Evolutionary conservation across 2,888 invertebrate species (phyloP).

Genomic region (Augochlorella aurata): DNA sequence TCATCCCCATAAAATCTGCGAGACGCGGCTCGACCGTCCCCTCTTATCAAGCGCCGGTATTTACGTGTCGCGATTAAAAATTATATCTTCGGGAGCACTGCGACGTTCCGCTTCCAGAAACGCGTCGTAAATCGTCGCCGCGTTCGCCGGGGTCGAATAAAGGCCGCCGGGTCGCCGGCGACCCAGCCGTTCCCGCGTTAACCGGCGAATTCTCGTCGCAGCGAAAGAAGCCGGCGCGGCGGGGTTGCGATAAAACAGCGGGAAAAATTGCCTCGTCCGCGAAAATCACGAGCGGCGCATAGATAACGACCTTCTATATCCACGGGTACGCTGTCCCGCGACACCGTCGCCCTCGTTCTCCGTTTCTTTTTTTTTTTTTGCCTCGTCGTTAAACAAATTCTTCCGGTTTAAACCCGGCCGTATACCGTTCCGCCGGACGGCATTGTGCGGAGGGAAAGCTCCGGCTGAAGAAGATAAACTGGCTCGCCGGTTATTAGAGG

Average conservation of each 20-base stretch:
- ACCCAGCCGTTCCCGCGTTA: background rate
- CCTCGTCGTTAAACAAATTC: slow-evolving; percentile 27
- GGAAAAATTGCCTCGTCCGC: slow-evolving; percentile 6
- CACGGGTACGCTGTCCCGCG: background rate
- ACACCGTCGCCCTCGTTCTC: slow-evolving; percentile 26
- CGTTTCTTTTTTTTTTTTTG: background rate
- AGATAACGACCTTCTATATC: slow-evolving; percentile 27
- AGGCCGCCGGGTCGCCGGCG: background rate
- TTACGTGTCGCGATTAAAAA: too few relatives aligned
- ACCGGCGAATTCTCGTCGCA: background rate
- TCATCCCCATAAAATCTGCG: too few relatives aligned
- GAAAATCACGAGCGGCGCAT: slow-evolving; percentile 26
- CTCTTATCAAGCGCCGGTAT: too few relatives aligned
- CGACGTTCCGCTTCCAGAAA: too few relatives aligned
- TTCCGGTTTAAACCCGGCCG: slow-evolving; percentile 4
- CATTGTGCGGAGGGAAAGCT: background rate
- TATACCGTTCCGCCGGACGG: too few relatives aligned
- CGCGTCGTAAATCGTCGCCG: background rate
- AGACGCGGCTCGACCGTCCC: too few relatives aligned
- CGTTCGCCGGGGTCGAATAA: background rate
- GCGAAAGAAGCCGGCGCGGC: background rate
- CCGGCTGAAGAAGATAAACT: slow-evolving; percentile 13
- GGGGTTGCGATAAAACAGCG: slow-evolving; percentile 15
- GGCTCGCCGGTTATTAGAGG: slow-evolving; percentile 22
- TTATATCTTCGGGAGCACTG: too few relatives aligned